These are phyloP conservation scores for Dromius quadrimaculatus DNA, from an alignment of 2,888 invertebrate species.

Conservation along the genomic window DNA sequence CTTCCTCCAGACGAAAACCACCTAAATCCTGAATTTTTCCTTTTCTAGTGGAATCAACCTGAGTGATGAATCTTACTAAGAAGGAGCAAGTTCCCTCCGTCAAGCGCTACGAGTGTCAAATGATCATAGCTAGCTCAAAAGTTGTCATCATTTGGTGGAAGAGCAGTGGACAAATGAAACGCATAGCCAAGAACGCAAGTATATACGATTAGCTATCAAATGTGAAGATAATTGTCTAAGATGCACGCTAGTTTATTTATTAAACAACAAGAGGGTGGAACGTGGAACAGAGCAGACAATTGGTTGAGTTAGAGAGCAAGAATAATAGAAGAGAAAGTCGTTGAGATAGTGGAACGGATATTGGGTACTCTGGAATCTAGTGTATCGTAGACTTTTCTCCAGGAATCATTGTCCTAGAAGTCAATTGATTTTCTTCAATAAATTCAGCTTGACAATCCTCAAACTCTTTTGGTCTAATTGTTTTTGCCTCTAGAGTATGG, in stretches of 20 bases:
- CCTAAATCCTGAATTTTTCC: too few species aligned
- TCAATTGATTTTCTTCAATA: too few species aligned
- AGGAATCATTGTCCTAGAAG: too few species aligned
- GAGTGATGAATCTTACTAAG: slow-evolving; percentile 86
- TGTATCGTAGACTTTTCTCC: too few species aligned
- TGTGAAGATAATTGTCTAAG: slow-evolving; percentile 38
- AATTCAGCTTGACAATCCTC: too few species aligned
- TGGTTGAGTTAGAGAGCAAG: background rate
- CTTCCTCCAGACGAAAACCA: too few species aligned
- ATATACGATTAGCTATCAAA: slow-evolving; percentile 51
- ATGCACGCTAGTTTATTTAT: slow-evolving; percentile 34
- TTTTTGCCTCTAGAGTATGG: too few species aligned
- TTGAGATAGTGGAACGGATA: too few species aligned
- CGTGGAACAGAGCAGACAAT: background rate
- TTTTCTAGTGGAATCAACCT: slow-evolving; percentile 86
- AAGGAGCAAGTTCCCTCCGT: slow-evolving; percentile 87
- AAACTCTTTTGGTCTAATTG: too few species aligned
- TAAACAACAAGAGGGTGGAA: too few species aligned
- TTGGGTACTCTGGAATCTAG: too few species aligned
- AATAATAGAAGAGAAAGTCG: too few species aligned
- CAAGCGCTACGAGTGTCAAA: slow-evolving; percentile 87
- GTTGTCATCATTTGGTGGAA: slow-evolving; percentile 93
- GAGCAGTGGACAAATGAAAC: slow-evolving; percentile 83
- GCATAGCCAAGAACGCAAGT: slow-evolving; percentile 86
- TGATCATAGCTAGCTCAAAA: slow-evolving; percentile 87